Percentiles rank a stretch among this genome's conserved stretches.
Evolutionary conservation across 92 coral and sea anemone genomes (phyloP).

Genomic region (Epizoanthus scotinus): DNA sequence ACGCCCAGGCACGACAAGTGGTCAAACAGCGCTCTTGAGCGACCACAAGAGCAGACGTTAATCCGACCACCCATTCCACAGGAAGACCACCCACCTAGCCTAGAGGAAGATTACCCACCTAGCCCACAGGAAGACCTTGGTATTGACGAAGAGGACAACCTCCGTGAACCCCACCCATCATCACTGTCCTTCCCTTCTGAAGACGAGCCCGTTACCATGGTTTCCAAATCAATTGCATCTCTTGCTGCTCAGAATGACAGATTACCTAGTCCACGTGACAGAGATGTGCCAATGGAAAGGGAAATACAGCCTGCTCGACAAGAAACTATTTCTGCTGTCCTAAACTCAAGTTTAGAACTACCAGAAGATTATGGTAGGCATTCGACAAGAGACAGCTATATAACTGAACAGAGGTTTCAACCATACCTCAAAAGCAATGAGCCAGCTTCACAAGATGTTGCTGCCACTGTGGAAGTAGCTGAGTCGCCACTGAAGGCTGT

Average conservation of each 20-base stretch:
- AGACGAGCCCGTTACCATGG: slow-evolving; percentile 93
- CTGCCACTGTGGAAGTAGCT: neutral
- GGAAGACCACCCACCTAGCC: slow-evolving; percentile 45
- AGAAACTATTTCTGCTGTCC: slow-evolving; percentile 30
- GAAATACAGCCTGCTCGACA: slow-evolving; percentile 27
- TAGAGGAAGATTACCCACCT: slow-evolving; percentile 43
- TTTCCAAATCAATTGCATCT: slow-evolving; percentile 85
- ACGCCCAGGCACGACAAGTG: slow-evolving; percentile 1
- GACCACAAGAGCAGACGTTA: neutral
- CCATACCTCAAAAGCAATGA: neutral
- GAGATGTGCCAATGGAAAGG: neutral
- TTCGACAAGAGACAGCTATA: neutral
- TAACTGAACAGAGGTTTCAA: neutral
- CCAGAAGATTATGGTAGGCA: slow-evolving; percentile 1
- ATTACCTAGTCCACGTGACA: neutral
- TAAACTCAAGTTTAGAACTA: neutral
- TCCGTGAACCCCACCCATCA: slow-evolving; percentile 61
- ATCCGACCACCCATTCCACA: slow-evolving; percentile 25
- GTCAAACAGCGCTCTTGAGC: neutral
- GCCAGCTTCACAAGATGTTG: neutral
- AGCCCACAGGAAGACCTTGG: slow-evolving; percentile 45
- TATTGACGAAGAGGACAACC: slow-evolving; percentile 34
- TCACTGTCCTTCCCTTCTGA: slow-evolving; percentile 77
- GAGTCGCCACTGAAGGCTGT: neutral
- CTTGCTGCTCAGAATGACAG: slow-evolving; percentile 47